These are phyloP conservation scores for Morpho helenor DNA, from an alignment of 2,888 invertebrate species.

Conservation along the genomic window DNA sequence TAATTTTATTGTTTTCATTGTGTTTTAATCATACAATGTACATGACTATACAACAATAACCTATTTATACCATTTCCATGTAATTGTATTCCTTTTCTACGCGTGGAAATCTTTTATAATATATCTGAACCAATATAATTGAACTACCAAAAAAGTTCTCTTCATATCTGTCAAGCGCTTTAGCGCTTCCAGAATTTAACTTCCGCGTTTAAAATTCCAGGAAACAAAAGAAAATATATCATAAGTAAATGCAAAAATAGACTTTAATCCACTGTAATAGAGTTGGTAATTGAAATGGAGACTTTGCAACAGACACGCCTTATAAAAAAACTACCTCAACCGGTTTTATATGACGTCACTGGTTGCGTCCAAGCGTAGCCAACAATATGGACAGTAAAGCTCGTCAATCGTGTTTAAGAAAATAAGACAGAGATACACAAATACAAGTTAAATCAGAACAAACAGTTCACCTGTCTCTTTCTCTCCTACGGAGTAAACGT, in stretches of 20 bases:
- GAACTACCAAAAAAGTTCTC: too few relatives aligned
- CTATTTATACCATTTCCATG: too few relatives aligned
- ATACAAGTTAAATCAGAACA: neutral
- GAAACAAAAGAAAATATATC: conserved; percentile 10
- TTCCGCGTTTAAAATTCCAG: neutral
- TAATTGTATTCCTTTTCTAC: too few relatives aligned
- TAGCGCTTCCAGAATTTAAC: neutral
- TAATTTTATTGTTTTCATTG: too few relatives aligned
- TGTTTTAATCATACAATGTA: too few relatives aligned
- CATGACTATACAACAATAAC: too few relatives aligned
- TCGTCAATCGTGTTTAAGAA: conserved; percentile 39
- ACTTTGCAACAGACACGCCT: conserved; percentile 1
- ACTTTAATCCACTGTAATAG: neutral
- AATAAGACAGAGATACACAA: conserved; percentile 18
- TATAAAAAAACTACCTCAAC: conserved; percentile 17
- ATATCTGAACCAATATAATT: too few relatives aligned
- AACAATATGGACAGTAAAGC: conserved; percentile 25
- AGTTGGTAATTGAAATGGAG: neutral
- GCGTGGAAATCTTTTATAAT: too few relatives aligned
- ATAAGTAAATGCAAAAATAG: neutral
- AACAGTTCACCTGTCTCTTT: neutral
- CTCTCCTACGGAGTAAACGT: neutral
- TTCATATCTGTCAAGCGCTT: neutral
- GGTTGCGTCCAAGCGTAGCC: conserved; percentile 13
- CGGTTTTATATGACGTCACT: conserved; percentile 20